A percentile compares a stretch with the other conserved stretches of the same genome.
Evolutionary conservation across 1,140 invertebrate species (phyloP).

Genomic region (Neuroterus valhalla): DNA sequence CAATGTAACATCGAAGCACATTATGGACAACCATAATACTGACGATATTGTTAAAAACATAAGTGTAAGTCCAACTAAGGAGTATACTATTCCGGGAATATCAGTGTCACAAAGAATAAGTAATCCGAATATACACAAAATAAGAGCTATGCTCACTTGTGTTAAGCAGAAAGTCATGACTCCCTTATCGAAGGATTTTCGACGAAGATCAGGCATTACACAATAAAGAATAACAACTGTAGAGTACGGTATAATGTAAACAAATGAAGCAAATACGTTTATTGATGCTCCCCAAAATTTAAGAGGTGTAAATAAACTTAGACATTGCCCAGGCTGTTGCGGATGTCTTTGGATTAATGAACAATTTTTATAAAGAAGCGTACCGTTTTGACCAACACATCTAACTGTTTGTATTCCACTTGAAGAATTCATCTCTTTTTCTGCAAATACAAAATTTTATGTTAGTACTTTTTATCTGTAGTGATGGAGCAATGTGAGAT

Average conservation of each 20-base stretch:
- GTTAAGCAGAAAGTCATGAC: slow-evolving; percentile 53
- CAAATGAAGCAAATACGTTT: slow-evolving; percentile 56
- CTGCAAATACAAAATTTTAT: slow-evolving; percentile 4
- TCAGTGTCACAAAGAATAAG: slow-evolving; percentile 53
- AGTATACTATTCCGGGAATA: slow-evolving; percentile 33
- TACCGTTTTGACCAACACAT: slow-evolving; percentile 45
- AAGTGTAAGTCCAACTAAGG: slow-evolving; percentile 50
- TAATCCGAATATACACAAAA: slow-evolving; percentile 51
- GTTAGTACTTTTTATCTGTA: no score
- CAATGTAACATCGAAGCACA: slow-evolving; percentile 63
- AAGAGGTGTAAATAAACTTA: slow-evolving; percentile 52
- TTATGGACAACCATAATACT: slow-evolving; percentile 59
- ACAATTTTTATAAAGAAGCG: slow-evolving; percentile 38
- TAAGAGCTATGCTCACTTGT: slow-evolving; percentile 49
- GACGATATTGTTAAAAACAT: slow-evolving; percentile 57
- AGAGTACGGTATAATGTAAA: slow-evolving; percentile 60
- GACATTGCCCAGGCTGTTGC: slow-evolving; percentile 43
- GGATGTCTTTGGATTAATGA: slow-evolving; percentile 11
- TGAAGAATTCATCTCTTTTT: not conserved
- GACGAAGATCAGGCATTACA: slow-evolving; percentile 44
- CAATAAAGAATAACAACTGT: slow-evolving; percentile 56
- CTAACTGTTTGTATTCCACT: not conserved
- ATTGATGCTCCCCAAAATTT: slow-evolving; percentile 61
- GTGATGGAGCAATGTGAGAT: no score
- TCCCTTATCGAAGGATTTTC: slow-evolving; percentile 57